phyloP scores from a whole-genome alignment of 2,113 vertebrate genomes.

The Indicator maculatus region DNA sequence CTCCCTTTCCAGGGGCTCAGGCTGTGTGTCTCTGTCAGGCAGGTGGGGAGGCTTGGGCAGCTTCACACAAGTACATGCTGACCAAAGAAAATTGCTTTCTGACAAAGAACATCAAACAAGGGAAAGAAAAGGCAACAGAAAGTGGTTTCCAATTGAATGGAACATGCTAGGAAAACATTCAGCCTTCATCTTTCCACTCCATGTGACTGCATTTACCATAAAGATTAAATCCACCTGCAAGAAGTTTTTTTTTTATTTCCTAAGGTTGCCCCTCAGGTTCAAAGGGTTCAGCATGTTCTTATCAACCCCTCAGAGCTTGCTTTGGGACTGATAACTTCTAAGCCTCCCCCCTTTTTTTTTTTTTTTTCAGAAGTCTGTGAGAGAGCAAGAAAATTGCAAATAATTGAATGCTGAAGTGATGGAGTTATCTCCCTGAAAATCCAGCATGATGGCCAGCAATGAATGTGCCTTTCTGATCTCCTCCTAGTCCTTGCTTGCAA shows the following conservation, averaged over 20 bases:
- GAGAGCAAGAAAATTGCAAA: background rate
- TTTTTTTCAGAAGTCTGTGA: background rate
- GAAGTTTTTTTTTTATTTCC: background rate
- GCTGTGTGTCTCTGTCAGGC: background rate
- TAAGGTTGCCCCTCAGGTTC: slow-evolving; percentile 1
- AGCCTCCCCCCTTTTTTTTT: background rate
- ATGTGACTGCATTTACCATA: background rate
- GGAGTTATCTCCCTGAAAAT: slow-evolving; percentile 58
- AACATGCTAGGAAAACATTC: background rate
- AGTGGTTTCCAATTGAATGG: background rate
- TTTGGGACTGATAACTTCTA: slow-evolving; percentile 20
- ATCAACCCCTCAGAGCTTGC: slow-evolving; percentile 11
- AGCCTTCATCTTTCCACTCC: background rate
- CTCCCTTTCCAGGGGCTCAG: background rate
- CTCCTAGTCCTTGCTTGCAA: background rate
- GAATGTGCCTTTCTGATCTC: slow-evolving; percentile 7
- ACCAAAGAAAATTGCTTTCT: background rate
- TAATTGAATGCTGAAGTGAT: slow-evolving; percentile 25
- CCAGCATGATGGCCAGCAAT: slow-evolving; percentile 23
- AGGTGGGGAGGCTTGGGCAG: background rate
- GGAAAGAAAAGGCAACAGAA: background rate
- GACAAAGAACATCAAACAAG: background rate
- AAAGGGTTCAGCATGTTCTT: background rate
- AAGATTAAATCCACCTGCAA: slow-evolving; percentile 26
- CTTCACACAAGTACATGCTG: too few species aligned